These are phyloP conservation scores for Hydriomena furcata DNA, from an alignment of 2,888 invertebrate species.

Conservation along the genomic window DNA sequence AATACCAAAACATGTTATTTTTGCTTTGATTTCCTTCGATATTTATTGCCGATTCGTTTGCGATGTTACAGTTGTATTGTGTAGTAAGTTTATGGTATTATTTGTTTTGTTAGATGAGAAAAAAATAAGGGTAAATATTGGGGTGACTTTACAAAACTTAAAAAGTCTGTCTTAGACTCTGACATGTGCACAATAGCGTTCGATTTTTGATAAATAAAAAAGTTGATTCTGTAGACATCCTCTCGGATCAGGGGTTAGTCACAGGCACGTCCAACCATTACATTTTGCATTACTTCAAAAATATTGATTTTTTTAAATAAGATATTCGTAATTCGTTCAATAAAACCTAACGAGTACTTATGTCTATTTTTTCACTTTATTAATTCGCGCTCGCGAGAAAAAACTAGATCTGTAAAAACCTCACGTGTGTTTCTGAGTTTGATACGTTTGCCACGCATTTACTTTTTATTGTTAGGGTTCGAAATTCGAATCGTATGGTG, in stretches of 20 bases:
- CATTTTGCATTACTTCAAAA: too few relatives aligned
- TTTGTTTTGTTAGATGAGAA: slow-evolving; percentile 8
- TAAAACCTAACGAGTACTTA: too few relatives aligned
- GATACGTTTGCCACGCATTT: slow-evolving; percentile 64
- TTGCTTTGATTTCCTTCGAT: slow-evolving; percentile 54
- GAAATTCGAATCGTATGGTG: slow-evolving; percentile 65
- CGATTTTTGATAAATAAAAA: too few relatives aligned
- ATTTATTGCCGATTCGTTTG: slow-evolving; percentile 70
- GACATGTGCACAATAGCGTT: too few relatives aligned
- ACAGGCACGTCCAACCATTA: too few relatives aligned
- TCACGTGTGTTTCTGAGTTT: slow-evolving; percentile 58
- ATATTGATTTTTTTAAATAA: too few relatives aligned
- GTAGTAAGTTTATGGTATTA: slow-evolving; percentile 48
- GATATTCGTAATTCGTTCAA: too few relatives aligned
- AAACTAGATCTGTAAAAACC: slow-evolving; percentile 48
- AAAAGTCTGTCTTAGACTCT: too few relatives aligned
- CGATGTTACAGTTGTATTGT: slow-evolving; percentile 52
- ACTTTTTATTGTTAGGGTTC: slow-evolving; percentile 78
- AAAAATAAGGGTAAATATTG: slow-evolving; percentile 5
- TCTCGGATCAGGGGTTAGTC: too few relatives aligned
- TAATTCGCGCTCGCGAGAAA: slow-evolving; percentile 29
- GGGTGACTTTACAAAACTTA: background rate
- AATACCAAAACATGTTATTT: slow-evolving; percentile 66
- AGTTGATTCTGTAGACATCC: too few relatives aligned
- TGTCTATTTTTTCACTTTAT: background rate